Base-by-base conservation (phyloP, 2,888 invertebrate genomes). In the Linnaemya tessellans region DNA sequence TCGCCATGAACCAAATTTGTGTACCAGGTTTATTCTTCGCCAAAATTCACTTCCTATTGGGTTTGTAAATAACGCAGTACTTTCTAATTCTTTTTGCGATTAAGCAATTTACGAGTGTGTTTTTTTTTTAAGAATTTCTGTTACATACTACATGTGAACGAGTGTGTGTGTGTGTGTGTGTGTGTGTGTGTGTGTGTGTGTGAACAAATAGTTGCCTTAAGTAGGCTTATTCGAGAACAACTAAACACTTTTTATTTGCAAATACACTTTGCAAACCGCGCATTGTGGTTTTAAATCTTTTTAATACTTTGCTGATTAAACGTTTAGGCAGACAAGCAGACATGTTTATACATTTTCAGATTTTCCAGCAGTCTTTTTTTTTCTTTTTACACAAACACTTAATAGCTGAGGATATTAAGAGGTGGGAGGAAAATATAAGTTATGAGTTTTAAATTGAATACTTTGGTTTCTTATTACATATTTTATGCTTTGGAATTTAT, bases 261-360 rank as follows among this genome's bases (percentile, higher is more conserved):
- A 67, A 62, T 64, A 35, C 62, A 64, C 43, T 70, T 64, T 58
- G 25, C 49, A 13, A 71, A 65, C 80, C 80, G 58, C 73, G 54
- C 25, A 74, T 74, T 80, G 80, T 60, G 80, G 80, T 43, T 67
- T 74, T 65, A 74, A 74, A 60, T 80, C 65, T 46, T 5, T 46
- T 46, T 18, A 15, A 25, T 49, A 41, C 49, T 79, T 73, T 65
- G 67, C 51, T 73, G 58, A 75, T 71, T 80, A 80, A 80, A 13
- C 22, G 51, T 18, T 38, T 46, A 25, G 15, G 67, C 67, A 71
- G 10, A 49, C 65, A 70, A 2, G 30, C 73, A 67, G 20, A 49
- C 46, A n/a, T 18, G n/a, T 18, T 51, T 43, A 58, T 41, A 35
- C 35, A 13, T n/a, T 67, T 9, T 38, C 49, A 43, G 58, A 2